These are phyloP conservation scores for Cervus canadensis DNA, from an alignment of 2,113 vertebrate species.

Conservation along the genomic window DNA sequence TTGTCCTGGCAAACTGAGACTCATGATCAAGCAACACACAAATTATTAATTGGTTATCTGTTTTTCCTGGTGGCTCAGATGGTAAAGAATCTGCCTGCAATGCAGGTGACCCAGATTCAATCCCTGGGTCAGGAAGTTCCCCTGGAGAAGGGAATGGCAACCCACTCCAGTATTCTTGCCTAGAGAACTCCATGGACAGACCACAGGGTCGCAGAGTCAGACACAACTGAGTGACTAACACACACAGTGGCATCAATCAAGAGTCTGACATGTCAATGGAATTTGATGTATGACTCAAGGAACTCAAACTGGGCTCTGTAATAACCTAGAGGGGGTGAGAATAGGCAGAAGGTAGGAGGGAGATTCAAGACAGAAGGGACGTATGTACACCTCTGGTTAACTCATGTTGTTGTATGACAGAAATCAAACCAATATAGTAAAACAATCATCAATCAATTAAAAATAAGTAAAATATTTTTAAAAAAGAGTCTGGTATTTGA, in stretches of 20 bases:
- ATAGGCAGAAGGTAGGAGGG: not conserved
- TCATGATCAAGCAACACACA: not conserved
- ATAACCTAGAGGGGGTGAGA: not conserved
- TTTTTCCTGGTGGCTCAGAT: not conserved
- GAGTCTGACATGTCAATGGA: not conserved
- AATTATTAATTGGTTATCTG: not conserved
- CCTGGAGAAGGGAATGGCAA: no score
- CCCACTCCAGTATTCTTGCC: no score
- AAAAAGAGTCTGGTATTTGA: not conserved
- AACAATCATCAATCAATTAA: not conserved
- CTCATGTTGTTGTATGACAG: not conserved
- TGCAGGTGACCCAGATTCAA: not conserved
- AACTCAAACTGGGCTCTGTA: not conserved
- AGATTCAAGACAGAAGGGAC: not conserved
- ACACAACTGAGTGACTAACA: not conserved
- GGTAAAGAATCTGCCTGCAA: not conserved
- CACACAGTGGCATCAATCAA: not conserved
- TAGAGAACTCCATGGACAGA: not conserved
- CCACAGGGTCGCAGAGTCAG: not conserved
- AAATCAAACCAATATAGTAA: not conserved
- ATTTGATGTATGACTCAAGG: not conserved
- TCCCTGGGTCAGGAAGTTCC: not conserved
- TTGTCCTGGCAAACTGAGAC: not conserved
- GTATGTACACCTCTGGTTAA: not conserved
- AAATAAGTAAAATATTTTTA: not conserved